Evolutionary conservation across 2,888 invertebrate genomes (phyloP).

Genomic region (Drosophila algonquin): DNA sequence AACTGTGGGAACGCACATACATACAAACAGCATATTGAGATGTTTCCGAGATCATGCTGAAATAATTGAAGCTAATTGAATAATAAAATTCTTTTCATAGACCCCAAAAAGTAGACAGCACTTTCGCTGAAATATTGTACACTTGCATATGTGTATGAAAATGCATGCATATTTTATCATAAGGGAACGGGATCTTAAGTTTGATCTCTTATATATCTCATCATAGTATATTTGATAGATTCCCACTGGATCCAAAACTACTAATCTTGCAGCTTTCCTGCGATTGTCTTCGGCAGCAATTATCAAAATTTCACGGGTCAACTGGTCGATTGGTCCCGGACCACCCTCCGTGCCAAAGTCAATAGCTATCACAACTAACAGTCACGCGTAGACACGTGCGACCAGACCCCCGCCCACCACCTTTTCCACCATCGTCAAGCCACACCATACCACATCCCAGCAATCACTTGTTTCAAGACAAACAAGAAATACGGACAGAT

Average conservation of each 20-base stretch:
- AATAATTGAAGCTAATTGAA: conserved; percentile 15
- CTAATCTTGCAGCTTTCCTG: background rate
- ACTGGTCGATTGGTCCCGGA: conserved; percentile 28
- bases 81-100: background rate
- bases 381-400: conserved; percentile 70
- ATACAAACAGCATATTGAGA: conserved; percentile 11
- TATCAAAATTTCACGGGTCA: conserved; percentile 72
- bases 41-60: conserved; percentile 5
- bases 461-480: conserved; percentile 75
- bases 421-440: conserved; percentile 8
- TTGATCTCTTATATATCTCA: background rate
- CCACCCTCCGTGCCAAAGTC: conserved; percentile 47
- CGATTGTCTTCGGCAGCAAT: conserved; percentile 39
- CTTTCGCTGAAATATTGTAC: background rate
- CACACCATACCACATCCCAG: background rate
- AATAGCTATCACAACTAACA: conserved; percentile 70
- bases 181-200: background rate
- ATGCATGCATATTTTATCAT: no score
- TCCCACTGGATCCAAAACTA: background rate
- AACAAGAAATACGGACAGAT: conserved; percentile 26
- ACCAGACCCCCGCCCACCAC: conserved; percentile 29
- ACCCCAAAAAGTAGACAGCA: background rate
- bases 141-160: no score
- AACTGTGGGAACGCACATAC: conserved; percentile 29
- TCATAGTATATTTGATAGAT: background rate